Base-by-base conservation (phyloP, 2,888 invertebrate species). In the Watsonalla binaria region DNA sequence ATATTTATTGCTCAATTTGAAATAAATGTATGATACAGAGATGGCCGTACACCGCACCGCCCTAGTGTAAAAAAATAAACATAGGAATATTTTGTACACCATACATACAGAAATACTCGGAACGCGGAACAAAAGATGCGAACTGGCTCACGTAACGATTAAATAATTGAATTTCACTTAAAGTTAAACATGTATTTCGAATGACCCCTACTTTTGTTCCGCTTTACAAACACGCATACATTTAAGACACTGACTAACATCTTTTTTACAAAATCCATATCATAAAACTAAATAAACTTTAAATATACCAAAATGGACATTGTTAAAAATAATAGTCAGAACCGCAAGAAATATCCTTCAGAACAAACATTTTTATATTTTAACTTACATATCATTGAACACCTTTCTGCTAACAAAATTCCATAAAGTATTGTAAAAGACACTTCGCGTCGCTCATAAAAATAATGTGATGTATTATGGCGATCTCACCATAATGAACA, bases 1-100 rank as follows among this genome's bases (percentile, higher is more conserved):
- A 65, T 65, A 54, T 61, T 70, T 62, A 72, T 72, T 70, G 69
- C 70, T 71, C 57, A 57, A 60, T 63, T 67, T 59, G 57, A 69
- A 71, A 69, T 60, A 58, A 63, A 62, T 61, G 55, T 56, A 63
- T 54, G 39, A 47, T 52, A 52, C 15, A 52, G 13, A 47, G n/a
- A 52, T 46, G 46, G 51, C 24, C 42, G 24, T 24, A 51, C 51
- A 53, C 51, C 62, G 65, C 64, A 70, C 69, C 66, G 63, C 72
- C 70, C 70, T 65, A 70, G 35, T 60, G 58, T 60, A 53, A 61
- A 70, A 67, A 68, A 68, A 68, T 56, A 68, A 69, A 60, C 57
- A 60, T 62, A 63, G 62, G 70, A 55, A 68, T 59, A 57, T 42
- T 42, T 67, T 70, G 15, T 37, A 59, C 51, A 50, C 56, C 52